phyloP scores from a whole-genome alignment of 1,140 invertebrate genomes.

The Bombus terrestris region DNA sequence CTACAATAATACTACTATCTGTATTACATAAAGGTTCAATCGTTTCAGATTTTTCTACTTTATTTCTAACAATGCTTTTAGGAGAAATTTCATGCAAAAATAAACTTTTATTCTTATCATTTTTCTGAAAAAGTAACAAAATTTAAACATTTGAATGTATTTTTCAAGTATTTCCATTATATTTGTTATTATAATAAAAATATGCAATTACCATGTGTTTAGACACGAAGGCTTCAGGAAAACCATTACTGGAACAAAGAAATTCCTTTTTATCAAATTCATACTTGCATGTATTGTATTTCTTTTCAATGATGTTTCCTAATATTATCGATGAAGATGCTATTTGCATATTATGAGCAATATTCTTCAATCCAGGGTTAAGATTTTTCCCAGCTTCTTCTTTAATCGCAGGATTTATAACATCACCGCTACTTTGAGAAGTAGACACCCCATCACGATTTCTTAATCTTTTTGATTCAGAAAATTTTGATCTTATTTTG shows the following conservation, averaged over 20 bases:
- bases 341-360: slow-evolving; percentile 81
- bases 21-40: not conserved
- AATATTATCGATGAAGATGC: slow-evolving; percentile 81
- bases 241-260: slow-evolving; percentile 56
- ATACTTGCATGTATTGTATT: slow-evolving; percentile 68
- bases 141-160: slow-evolving; percentile 2
- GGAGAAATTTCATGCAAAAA: slow-evolving; percentile 64
- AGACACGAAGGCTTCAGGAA: slow-evolving; percentile 73
- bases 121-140: slow-evolving; percentile 51
- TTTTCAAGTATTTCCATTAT: not conserved
- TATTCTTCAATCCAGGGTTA: slow-evolving; percentile 64
- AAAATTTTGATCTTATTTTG: slow-evolving; percentile 73
- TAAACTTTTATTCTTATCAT: slow-evolving; percentile 60
- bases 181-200: slow-evolving; percentile 9
- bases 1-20: slow-evolving; percentile 40
- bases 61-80: slow-evolving; percentile 6
- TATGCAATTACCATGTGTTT: slow-evolving; percentile 23
- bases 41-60: not conserved
- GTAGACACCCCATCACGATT: slow-evolving; percentile 62
- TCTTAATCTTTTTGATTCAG: slow-evolving; percentile 56
- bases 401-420: slow-evolving; percentile 59
- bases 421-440: slow-evolving; percentile 54
- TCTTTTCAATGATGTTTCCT: slow-evolving; percentile 85
- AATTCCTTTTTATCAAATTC: slow-evolving; percentile 48
- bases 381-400: slow-evolving; percentile 29